Conservation (phyloP, 2,888 invertebrate genomes). For the Anagyrus pseudococci region DNA sequence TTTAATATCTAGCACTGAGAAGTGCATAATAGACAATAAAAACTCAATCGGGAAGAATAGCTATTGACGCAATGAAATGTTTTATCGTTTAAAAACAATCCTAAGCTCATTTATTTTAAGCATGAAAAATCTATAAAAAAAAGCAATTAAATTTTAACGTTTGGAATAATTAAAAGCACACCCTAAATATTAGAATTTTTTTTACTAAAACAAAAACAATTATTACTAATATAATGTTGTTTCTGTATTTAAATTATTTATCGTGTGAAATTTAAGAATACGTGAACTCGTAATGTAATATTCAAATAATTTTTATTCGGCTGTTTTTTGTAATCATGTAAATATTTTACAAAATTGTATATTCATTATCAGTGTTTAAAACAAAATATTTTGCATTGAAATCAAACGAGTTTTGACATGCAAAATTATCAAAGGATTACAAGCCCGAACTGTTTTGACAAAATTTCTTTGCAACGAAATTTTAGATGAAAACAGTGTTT, state of each 20-base stretch:
- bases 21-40: no score
- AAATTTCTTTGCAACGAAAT: constrained; percentile 30
- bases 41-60: no score
- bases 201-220: constrained; percentile 5
- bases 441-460: constrained; percentile 4
- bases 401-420: constrained; percentile 23
- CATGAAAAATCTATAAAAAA: constrained; percentile 1
- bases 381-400: constrained; percentile 25
- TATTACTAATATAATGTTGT: no score
- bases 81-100: no score
- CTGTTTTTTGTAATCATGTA: constrained; percentile 28
- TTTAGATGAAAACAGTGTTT: constrained; percentile 4
- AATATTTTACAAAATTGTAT: constrained; percentile 13
- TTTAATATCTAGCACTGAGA: no score
- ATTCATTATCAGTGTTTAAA: constrained; percentile 20
- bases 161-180: not conserved
- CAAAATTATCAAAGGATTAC: constrained; percentile 1
- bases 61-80: no score
- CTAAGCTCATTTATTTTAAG: constrained; percentile 21
- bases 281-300: no score
- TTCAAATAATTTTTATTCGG: constrained; percentile 6
- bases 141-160: not conserved
- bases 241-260: no score
- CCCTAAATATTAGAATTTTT: no score
- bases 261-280: no score